Conservation (phyloP, 2,797 vertebrate genomes). For the Poliocrania exsul region DNA sequence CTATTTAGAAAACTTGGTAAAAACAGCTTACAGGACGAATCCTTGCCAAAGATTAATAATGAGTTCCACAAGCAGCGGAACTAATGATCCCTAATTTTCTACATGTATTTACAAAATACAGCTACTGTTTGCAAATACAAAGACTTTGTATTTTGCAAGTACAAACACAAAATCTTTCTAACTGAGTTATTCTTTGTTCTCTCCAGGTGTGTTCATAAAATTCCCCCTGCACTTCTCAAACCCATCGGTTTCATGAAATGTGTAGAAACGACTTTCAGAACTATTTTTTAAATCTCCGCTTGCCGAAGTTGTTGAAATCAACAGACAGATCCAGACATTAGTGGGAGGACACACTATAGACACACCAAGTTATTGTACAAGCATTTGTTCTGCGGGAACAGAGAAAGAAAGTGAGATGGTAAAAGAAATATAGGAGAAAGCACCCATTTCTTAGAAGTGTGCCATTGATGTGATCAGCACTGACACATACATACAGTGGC, state of each 20-base stretch:
- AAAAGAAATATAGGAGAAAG: neutral
- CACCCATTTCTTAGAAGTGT: neutral
- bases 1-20: slow-evolving; percentile 37
- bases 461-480: neutral
- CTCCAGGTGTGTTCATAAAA: neutral
- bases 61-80: neutral
- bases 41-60: slow-evolving; percentile 52
- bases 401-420: neutral
- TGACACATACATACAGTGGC: neutral
- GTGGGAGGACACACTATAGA: neutral
- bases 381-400: neutral
- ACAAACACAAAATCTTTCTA: neutral
- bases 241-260: neutral
- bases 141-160: neutral
- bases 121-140: slow-evolving; percentile 1
- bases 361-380: neutral
- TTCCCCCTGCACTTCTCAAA: neutral
- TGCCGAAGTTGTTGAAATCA: neutral
- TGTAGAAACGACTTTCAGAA: neutral
- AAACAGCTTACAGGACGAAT: neutral
- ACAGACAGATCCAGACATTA: neutral
- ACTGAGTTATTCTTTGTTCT: neutral
- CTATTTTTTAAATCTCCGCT: neutral
- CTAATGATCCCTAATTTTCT: slow-evolving; percentile 27
- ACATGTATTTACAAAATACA: slow-evolving; percentile 1